Base-by-base conservation (phyloP, 2,888 invertebrate genomes). In the Chymomyza amoena region DNA sequence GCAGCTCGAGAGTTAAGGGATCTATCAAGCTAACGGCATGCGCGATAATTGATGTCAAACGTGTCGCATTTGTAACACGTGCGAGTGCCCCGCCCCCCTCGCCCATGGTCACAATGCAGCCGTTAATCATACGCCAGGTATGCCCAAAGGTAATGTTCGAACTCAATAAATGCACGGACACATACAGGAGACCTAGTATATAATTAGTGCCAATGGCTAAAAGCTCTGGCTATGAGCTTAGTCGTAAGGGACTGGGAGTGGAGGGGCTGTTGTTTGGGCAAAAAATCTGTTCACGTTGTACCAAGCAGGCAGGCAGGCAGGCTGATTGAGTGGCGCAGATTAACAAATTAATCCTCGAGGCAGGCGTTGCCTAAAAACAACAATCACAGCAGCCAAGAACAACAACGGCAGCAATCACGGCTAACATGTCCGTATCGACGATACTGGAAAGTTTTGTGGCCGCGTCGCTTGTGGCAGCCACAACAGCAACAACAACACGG, bases 41-140 rank as follows among this genome's bases (percentile, higher is more conserved):
- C 71, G 88, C 77, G 87, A 84, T 88, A 88, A 84, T 88, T 88
- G 87, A 84, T 88, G 87, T 84, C 82, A 87, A 84, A 78, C 79
- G 81, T 72, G 73, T 71, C 71, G 70, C 74, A 77, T 77, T 74
- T 74, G 76, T 70, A 69, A 70, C 73, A 64, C 72, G 86, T 76
- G 73, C 61, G 66, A 45, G 0, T 13, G 69, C 64, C 64, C 66
- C 7, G 0, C 0, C 4, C 1, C 64, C 64, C 66, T 6, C 7
- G 2, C 4, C 1, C 32, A 0, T 9, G 7, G 32, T 2, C 7
- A 6, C 32, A 70, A 51, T 72, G 59, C 70, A 61, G 51, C 81
- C 83, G 87, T 83, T 81, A 86, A 86, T 86, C 81, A 86, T 79
- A 66, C 72, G 66, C 68, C 67, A 79, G 78, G 75, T 74, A 75